Conservation (phyloP, 2,797 vertebrate genomes). For the Hapalemur alaotrensis region DNA sequence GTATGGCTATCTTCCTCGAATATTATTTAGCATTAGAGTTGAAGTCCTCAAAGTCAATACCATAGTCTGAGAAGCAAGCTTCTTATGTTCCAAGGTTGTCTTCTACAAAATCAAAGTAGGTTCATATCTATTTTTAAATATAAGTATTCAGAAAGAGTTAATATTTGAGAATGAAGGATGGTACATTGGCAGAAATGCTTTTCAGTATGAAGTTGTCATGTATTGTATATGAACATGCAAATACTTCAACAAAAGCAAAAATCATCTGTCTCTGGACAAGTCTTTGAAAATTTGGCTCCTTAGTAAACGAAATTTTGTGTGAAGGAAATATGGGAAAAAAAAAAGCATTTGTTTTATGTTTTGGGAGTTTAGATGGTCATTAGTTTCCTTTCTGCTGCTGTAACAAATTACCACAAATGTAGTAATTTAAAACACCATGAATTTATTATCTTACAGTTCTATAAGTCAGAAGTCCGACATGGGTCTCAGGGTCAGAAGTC, state of each 20-base stretch:
- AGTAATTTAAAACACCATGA: neutral
- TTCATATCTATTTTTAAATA: constrained; percentile 22
- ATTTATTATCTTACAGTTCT: neutral
- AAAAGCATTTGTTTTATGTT: neutral
- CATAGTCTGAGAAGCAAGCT: neutral
- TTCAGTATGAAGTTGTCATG: neutral
- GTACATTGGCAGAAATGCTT: neutral
- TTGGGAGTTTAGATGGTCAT: neutral
- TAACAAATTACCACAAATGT: neutral
- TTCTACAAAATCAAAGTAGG: constrained; percentile 35
- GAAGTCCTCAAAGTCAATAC: neutral
- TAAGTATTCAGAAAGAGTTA: constrained; percentile 18
- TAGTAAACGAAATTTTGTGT: neutral
- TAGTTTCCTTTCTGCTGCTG: neutral
- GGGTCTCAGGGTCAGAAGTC: neutral
- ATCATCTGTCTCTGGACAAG: neutral
- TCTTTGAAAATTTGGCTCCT: neutral
- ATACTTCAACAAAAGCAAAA: neutral
- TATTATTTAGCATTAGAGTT: neutral
- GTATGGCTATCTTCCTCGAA: neutral
- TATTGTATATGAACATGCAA: neutral
- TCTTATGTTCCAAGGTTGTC: neutral
- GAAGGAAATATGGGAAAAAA: neutral
- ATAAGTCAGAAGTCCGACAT: neutral
- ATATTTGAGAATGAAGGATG: constrained; percentile 25